Conservation (phyloP, 2,113 vertebrate genomes). For the Podarcis raffonei region DNA sequence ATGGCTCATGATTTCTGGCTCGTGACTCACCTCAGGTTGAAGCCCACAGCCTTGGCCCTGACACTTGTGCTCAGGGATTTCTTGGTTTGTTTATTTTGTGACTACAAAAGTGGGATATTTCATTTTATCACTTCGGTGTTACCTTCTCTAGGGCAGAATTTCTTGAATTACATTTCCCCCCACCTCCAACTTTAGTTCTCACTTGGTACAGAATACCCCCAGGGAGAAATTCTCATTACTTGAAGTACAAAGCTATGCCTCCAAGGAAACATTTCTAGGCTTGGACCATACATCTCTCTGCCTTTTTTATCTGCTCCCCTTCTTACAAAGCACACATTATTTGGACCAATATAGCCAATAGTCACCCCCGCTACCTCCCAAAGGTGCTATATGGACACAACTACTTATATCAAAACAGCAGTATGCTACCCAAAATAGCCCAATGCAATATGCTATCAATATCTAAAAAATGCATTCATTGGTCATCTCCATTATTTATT, state of each 20-base stretch:
- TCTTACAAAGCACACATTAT: neutral
- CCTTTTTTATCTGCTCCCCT: neutral
- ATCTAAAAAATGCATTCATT: neutral
- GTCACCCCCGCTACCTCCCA: neutral
- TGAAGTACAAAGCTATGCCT: slow-evolving; percentile 19
- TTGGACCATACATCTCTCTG: neutral
- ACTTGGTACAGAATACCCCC: neutral
- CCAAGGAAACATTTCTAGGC: neutral
- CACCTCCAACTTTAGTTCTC: neutral
- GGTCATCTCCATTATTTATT: neutral
- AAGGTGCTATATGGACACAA: neutral
- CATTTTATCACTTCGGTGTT: neutral
- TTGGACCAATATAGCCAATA: neutral
- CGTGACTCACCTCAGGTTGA: no score
- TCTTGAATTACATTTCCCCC: neutral
- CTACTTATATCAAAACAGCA: neutral
- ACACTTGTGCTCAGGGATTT: neutral
- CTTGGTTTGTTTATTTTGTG: neutral
- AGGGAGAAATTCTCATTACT: slow-evolving; percentile 22
- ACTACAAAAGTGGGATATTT: neutral
- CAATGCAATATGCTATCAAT: neutral
- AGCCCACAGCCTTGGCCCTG: no score
- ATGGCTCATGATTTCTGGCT: no score
- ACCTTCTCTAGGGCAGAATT: neutral
- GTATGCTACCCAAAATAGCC: neutral